phyloP scores from a whole-genome alignment of 2,113 vertebrate genomes.

The Microtus pennsylvanicus region DNA sequence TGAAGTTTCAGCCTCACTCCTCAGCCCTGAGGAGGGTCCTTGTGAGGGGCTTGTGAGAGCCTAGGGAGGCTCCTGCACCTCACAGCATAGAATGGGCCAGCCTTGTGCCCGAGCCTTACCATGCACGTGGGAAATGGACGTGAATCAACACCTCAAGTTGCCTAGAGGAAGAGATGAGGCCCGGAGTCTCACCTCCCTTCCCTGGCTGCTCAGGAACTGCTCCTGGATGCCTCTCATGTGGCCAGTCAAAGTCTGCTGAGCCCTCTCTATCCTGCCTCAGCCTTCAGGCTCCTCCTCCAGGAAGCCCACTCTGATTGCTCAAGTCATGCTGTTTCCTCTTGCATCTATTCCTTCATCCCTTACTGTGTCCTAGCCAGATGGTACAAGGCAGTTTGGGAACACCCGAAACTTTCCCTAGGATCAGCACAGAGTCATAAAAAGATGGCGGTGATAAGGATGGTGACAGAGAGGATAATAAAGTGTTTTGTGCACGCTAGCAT shows the following conservation, averaged over 20 bases:
- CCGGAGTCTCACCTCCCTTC: fast-evolving
- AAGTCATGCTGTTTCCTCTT: background rate
- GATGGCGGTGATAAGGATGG: background rate
- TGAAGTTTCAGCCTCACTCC: background rate
- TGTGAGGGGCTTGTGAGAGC: too few species aligned
- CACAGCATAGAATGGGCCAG: background rate
- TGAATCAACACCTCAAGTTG: too few species aligned
- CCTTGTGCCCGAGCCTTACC: background rate
- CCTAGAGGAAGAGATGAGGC: background rate
- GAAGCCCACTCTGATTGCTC: conserved; percentile 16
- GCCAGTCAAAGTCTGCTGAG: background rate
- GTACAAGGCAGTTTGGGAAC: background rate
- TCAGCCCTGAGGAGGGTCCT: background rate
- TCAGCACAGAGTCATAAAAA: background rate
- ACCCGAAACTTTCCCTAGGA: background rate
- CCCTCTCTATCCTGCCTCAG: background rate
- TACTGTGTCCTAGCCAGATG: background rate
- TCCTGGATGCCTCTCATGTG: fast-evolving
- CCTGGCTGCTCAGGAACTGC: background rate
- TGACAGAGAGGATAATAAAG: background rate
- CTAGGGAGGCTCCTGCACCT: background rate
- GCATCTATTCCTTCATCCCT: background rate
- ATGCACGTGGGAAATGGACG: background rate
- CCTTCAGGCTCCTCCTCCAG: conserved; percentile 26
- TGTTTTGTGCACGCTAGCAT: fast-evolving